A percentile compares a stretch with the other conserved stretches of the same genome.
These are phyloP conservation scores for Phataginus tetradactyla DNA, from an alignment of 2,797 vertebrate species.

Conservation along the genomic window DNA sequence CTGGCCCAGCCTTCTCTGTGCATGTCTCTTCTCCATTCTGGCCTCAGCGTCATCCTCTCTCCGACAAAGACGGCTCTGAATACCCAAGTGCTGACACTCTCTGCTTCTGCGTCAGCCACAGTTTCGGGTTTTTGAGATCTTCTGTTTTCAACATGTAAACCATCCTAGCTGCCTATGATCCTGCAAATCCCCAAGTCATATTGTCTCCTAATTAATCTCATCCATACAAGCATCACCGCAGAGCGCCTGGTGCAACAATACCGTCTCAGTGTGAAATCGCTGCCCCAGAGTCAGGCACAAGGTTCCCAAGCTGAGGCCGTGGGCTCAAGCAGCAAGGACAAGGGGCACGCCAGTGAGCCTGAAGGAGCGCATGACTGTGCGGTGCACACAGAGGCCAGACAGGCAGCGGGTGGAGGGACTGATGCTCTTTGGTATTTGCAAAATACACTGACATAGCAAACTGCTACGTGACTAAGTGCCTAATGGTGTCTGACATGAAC, in stretches of 20 bases:
- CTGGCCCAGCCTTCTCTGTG: conserved; percentile 10
- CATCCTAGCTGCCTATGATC: not conserved
- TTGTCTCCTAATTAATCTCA: not conserved
- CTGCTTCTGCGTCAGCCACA: not conserved
- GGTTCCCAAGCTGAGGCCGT: not conserved
- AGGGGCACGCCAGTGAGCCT: not conserved
- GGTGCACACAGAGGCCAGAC: not conserved
- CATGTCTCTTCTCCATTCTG: not conserved
- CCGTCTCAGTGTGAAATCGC: not conserved
- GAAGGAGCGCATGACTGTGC: not conserved
- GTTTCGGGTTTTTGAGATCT: not conserved
- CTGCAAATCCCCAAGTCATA: not conserved
- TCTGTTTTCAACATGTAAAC: not conserved
- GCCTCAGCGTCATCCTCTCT: not conserved
- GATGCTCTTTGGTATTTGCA: not conserved
- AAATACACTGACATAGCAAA: not conserved
- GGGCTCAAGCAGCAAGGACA: not conserved
- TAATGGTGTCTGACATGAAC: conserved; percentile 5
- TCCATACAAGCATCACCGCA: not conserved
- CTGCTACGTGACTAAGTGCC: not conserved
- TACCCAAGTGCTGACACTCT: not conserved
- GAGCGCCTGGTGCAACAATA: not conserved
- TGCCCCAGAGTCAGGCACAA: not conserved
- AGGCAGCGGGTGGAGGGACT: not conserved
- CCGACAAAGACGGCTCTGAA: not conserved